A percentile compares a stretch with the other conserved stretches of the same genome.
phyloP scores from a whole-genome alignment of 1,140 invertebrate species.

The Battus philenor region DNA sequence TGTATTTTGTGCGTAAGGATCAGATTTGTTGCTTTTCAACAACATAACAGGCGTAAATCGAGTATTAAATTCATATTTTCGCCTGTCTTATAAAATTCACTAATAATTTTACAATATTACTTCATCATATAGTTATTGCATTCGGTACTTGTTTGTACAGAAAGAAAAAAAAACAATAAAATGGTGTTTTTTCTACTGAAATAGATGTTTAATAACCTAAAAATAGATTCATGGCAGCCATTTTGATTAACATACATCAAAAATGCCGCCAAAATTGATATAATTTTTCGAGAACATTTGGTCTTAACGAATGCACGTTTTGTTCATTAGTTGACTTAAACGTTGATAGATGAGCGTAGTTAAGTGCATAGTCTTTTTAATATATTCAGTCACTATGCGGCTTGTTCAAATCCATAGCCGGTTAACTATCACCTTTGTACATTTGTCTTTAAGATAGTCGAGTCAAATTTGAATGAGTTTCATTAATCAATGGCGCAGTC shows the following conservation, averaged over 20 bases:
- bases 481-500: not conserved
- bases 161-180: no score
- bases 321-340: slow-evolving; percentile 5
- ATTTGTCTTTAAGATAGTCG: slow-evolving; percentile 11
- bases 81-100: no score
- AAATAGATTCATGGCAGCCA: no score
- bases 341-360: slow-evolving; percentile 5
- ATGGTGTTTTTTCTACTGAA: no score
- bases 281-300: not conserved
- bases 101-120: no score
- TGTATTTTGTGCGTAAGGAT: no score
- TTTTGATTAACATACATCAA: not conserved
- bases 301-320: slow-evolving; percentile 5
- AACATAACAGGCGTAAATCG: no score
- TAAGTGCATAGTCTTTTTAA: not conserved
- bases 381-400: not conserved
- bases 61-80: no score
- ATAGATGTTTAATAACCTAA: no score
- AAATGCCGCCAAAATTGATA: slow-evolving; percentile 1
- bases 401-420: slow-evolving; percentile 7
- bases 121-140: no score
- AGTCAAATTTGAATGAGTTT: slow-evolving; percentile 12
- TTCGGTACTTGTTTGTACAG: no score
- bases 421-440: slow-evolving; percentile 4
- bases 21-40: no score